Percentiles rank a stretch among this genome's conserved stretches.
These are phyloP conservation scores for Dipodomys ordii DNA, from an alignment of 2,113 vertebrate species.

Conservation along the genomic window DNA sequence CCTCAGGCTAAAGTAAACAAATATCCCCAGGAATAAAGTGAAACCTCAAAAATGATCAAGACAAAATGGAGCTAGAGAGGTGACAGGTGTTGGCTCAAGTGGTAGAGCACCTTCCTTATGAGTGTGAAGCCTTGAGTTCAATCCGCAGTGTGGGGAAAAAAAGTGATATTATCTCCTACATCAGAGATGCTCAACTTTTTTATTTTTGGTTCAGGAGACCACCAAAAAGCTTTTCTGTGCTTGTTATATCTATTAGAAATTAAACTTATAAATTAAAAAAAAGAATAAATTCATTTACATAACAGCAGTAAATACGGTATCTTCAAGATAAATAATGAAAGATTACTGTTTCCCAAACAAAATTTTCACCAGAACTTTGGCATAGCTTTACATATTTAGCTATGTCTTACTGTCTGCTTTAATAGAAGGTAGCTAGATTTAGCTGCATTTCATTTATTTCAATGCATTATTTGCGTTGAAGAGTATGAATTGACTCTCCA, in stretches of 20 bases:
- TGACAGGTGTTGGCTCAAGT: no score
- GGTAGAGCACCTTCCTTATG: no score
- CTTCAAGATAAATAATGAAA: slow-evolving; percentile 7
- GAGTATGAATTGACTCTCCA: not conserved
- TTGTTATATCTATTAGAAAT: no score
- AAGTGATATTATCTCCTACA: no score
- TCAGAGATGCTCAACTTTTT: not conserved
- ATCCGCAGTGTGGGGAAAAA: not conserved
- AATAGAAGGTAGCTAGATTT: not conserved
- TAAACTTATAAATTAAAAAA: no score
- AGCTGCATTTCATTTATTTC: not conserved
- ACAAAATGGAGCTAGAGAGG: no score
- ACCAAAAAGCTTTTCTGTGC: no score
- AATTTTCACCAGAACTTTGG: not conserved
- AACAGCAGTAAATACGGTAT: not conserved
- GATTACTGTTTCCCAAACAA: slow-evolving; percentile 31
- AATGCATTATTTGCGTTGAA: not conserved
- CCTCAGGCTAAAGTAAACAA: no score
- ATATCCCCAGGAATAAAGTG: no score
- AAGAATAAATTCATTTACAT: no score
- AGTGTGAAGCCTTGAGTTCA: no score
- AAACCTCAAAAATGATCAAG: no score
- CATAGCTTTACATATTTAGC: not conserved
- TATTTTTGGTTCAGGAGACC: not conserved
- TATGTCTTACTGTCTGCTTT: not conserved